A percentile compares a stretch with the other conserved stretches of the same genome.
phyloP scores from a whole-genome alignment of 1,140 invertebrate species.

The Drosophila quadrilineata region DNA sequence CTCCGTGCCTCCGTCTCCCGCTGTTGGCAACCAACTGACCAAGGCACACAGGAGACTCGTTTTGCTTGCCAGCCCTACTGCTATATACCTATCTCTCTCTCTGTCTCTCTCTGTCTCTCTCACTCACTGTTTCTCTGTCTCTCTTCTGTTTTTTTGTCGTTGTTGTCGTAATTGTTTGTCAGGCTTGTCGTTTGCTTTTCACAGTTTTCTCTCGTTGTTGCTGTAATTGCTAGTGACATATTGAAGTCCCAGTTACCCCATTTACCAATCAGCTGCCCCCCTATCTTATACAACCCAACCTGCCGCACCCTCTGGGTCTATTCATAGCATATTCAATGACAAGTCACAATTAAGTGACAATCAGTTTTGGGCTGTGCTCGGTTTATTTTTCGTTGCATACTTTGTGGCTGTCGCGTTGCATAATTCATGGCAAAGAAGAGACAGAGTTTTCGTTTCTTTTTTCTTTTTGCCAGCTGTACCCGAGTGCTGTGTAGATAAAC shows the following conservation, averaged over 20 bases:
- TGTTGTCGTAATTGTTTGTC: conserved; percentile 72
- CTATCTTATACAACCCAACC: not conserved
- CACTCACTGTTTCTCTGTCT: conserved; percentile 10
- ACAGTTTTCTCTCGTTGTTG: too few relatives aligned
- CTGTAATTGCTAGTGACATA: conserved; percentile 71
- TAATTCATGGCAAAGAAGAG: conserved; percentile 55
- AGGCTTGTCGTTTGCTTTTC: conserved; percentile 52
- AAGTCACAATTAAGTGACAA: conserved; percentile 63
- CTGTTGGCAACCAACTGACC: conserved; percentile 17
- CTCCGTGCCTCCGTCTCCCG: not conserved
- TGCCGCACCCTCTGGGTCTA: not conserved
- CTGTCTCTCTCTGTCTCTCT: too few relatives aligned
- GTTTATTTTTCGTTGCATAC: conserved; percentile 40
- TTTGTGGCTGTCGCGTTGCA: conserved; percentile 52
- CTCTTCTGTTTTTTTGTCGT: conserved; percentile 20
- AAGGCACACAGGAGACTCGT: conserved; percentile 42
- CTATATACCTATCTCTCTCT: too few relatives aligned
- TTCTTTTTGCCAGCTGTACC: not conserved
- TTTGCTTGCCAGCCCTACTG: too few relatives aligned
- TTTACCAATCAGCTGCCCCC: not conserved
- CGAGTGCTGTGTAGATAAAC: too few relatives aligned
- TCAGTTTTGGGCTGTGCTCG: conserved; percentile 24
- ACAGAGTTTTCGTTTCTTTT: not conserved
- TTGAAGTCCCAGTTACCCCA: conserved; percentile 43
- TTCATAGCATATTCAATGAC: conserved; percentile 18